These are phyloP conservation scores for Babyrousa celebensis DNA, from an alignment of 2,797 vertebrate genomes.

Conservation along the genomic window DNA sequence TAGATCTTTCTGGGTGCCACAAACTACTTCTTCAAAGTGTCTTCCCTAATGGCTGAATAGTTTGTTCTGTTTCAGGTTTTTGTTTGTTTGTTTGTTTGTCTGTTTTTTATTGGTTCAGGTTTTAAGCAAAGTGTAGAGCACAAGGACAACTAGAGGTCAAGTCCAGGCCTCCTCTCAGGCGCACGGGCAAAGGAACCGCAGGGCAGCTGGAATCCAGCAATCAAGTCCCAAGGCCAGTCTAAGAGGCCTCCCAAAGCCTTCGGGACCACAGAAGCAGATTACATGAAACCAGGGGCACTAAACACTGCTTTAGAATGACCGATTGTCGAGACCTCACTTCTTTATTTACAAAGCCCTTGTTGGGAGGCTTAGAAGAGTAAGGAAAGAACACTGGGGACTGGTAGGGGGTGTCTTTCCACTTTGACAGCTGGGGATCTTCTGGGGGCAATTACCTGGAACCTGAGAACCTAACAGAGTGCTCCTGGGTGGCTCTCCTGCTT, in stretches of 20 bases:
- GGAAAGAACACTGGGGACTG: neutral
- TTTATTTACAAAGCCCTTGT: neutral
- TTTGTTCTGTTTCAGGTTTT: neutral
- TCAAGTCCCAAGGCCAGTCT: neutral
- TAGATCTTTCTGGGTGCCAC: neutral
- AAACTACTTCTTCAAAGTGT: neutral
- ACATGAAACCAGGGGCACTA: neutral
- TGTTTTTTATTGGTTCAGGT: neutral
- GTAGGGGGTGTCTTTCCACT: neutral
- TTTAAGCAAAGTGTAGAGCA: neutral
- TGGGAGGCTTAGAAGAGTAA: slow-evolving; percentile 37
- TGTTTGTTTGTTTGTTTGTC: too few relatives aligned
- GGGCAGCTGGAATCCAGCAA: neutral
- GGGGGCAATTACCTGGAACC: neutral
- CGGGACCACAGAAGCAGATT: neutral
- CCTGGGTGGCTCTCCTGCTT: neutral
- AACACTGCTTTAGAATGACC: neutral
- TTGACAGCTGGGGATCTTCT: neutral
- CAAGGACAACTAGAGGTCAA: neutral
- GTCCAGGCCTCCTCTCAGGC: neutral
- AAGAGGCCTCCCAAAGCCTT: neutral
- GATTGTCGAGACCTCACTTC: neutral
- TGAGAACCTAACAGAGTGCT: neutral
- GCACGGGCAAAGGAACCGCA: neutral
- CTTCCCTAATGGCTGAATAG: neutral